These are phyloP conservation scores for Papilio polyxenes DNA, from an alignment of 1,140 invertebrate species.

Conservation along the genomic window DNA sequence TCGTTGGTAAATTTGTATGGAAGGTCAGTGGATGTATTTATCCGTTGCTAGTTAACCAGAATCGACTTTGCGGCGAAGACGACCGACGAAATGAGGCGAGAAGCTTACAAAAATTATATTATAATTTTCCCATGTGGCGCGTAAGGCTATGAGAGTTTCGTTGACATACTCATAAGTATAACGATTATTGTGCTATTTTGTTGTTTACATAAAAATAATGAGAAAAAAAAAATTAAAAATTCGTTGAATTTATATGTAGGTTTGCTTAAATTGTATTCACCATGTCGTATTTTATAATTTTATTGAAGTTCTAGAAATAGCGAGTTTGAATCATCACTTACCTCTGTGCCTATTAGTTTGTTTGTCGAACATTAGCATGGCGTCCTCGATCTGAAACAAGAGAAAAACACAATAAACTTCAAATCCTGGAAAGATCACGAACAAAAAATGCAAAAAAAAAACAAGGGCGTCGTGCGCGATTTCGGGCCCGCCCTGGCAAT, in stretches of 20 bases:
- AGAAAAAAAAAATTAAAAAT: background rate
- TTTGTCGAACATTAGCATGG: conserved; percentile 99
- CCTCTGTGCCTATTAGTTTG: conserved; percentile 99
- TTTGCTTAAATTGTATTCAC: background rate
- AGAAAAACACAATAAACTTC: conserved; percentile 73
- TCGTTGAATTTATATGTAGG: background rate
- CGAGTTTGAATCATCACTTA: conserved; percentile 82
- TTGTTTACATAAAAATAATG: background rate
- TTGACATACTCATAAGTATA: conserved; percentile 46
- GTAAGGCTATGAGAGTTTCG: conserved; percentile 52
- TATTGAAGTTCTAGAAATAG: background rate
- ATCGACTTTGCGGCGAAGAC: conserved; percentile 65
- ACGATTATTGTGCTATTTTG: conserved; percentile 41
- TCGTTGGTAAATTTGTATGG: conserved; percentile 49
- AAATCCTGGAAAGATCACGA: conserved; percentile 66
- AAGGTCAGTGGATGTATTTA: conserved; percentile 62
- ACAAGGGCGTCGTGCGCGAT: conserved; percentile 74
- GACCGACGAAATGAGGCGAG: conserved; percentile 64
- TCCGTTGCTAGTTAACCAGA: conserved; percentile 64
- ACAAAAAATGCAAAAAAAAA: conserved; percentile 70
- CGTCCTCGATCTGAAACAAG: conserved; percentile 98
- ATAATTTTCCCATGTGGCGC: conserved; percentile 59
- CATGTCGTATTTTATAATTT: background rate
- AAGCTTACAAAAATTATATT: conserved; percentile 66
- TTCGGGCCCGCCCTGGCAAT: conserved; percentile 76